Percentiles rank a stretch among this genome's conserved stretches.
These are phyloP conservation scores for Contarinia nasturtii DNA, from an alignment of 1,140 invertebrate genomes.

Conservation along the genomic window DNA sequence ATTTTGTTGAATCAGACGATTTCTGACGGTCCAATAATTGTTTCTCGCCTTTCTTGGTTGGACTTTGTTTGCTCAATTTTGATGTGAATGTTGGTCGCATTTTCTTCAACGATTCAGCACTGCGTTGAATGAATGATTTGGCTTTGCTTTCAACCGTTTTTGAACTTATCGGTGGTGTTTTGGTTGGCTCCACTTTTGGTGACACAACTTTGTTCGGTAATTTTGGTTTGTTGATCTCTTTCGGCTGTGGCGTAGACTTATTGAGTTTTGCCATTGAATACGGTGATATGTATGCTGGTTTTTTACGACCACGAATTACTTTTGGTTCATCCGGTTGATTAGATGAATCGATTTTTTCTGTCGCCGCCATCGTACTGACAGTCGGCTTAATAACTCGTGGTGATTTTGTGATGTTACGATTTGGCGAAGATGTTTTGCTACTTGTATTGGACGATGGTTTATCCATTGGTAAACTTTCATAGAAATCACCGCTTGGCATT, in stretches of 20 bases:
- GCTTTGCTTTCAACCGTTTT: slow-evolving; percentile 4
- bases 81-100: slow-evolving; percentile 12
- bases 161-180: slow-evolving; percentile 5
- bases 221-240: slow-evolving; percentile 10
- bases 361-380: neutral
- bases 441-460: neutral
- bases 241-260: slow-evolving; percentile 9
- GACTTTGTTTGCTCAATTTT: slow-evolving; percentile 15
- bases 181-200: slow-evolving; percentile 7
- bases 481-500: slow-evolving; percentile 5
- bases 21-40: neutral
- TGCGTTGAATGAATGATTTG: slow-evolving; percentile 6
- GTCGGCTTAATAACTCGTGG: neutral
- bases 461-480: neutral
- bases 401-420: neutral
- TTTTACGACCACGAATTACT: slow-evolving; percentile 54
- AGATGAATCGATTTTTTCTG: neutral
- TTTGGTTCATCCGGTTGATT: slow-evolving; percentile 27
- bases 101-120: slow-evolving; percentile 8
- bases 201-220: slow-evolving; percentile 4
- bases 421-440: neutral
- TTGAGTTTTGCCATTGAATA: slow-evolving; percentile 21
- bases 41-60: slow-evolving; percentile 10
- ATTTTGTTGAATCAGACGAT: slow-evolving; percentile 3
- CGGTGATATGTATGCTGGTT: slow-evolving; percentile 43